Conservation (phyloP, 2,797 vertebrate species). For the Eidolon dupreanum region DNA sequence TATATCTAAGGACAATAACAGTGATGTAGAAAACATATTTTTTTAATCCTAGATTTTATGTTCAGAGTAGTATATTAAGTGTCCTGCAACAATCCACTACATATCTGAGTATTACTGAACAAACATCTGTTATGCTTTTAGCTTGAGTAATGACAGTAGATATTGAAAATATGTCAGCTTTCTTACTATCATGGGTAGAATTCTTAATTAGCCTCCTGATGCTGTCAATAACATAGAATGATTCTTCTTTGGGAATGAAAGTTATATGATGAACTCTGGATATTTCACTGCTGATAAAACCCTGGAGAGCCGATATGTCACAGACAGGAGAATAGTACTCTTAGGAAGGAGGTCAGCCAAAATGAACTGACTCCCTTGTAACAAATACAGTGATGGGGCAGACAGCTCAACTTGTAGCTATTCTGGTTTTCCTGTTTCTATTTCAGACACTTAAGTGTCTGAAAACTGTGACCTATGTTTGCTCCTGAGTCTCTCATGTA, state of each 20-base stretch:
- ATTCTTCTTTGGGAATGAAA: neutral
- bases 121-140: slow-evolving; percentile 25
- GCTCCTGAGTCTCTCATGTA: neutral
- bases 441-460: neutral
- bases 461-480: neutral
- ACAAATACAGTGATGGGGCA: neutral
- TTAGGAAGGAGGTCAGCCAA: neutral
- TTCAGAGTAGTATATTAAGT: neutral
- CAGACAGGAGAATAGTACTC: neutral
- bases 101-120: neutral
- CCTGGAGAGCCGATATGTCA: neutral
- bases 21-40: neutral
- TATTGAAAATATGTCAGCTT: slow-evolving; percentile 54
- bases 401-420: neutral
- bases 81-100: neutral
- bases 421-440: neutral
- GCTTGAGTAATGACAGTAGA: slow-evolving; percentile 31
- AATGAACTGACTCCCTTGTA: neutral
- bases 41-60: neutral
- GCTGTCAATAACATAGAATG: neutral
- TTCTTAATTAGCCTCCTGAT: slow-evolving; percentile 50
- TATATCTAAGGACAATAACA: neutral
- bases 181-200: neutral
- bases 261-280: neutral
- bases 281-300: neutral